Evolutionary conservation across 2,113 vertebrate species (phyloP).

Genomic region (Lontra canadensis): DNA sequence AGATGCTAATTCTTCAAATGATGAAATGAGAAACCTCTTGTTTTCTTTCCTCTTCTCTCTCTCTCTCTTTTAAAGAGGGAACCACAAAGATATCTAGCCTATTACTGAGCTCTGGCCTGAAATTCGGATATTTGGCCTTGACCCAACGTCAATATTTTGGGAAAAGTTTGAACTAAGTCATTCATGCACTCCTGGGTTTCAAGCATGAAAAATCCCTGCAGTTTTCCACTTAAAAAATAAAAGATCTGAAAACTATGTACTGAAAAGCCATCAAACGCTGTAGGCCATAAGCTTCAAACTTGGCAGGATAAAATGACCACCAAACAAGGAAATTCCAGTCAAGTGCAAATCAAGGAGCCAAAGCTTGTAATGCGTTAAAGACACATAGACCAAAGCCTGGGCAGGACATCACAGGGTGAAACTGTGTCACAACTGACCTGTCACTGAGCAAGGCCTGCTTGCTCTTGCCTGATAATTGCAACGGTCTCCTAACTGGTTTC

Average conservation of each 20-base stretch:
- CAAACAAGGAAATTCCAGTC: conserved; percentile 39
- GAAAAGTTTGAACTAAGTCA: conserved; percentile 50
- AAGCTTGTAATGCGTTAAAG: not conserved
- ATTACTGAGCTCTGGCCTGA: not conserved
- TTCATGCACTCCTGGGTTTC: conserved; percentile 52
- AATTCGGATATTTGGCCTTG: conserved; percentile 48
- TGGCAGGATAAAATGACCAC: conserved; percentile 35
- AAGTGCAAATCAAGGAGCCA: not conserved
- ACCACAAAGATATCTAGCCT: not conserved
- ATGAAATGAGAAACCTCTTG: not conserved
- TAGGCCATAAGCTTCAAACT: not conserved
- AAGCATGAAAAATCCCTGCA: conserved; percentile 41
- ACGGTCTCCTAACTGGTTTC: not conserved
- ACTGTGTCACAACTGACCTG: not conserved
- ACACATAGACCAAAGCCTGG: not conserved
- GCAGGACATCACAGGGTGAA: accelerated
- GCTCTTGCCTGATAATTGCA: not conserved
- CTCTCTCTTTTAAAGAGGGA: not conserved
- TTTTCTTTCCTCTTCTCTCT: not conserved
- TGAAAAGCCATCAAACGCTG: conserved; percentile 28
- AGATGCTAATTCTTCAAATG: conserved; percentile 7
- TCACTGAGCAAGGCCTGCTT: not conserved
- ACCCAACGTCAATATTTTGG: conserved; percentile 67
- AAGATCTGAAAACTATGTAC: conserved; percentile 13
- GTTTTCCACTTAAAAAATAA: conserved; percentile 55